phyloP scores from a whole-genome alignment of 2,888 invertebrate genomes.

The Electrophaes corylata region DNA sequence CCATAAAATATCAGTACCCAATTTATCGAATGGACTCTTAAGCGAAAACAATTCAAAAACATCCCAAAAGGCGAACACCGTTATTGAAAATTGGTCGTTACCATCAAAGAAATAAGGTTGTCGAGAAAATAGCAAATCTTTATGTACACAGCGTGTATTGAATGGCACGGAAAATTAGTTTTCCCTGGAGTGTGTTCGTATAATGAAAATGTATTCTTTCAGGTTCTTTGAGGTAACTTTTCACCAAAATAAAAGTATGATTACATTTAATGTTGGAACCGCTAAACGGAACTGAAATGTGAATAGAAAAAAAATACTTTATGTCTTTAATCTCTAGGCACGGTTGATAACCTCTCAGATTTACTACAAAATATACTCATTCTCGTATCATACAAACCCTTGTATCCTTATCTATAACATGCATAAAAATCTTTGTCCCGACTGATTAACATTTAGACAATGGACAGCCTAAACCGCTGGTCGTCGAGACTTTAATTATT shows the following conservation, averaged over 20 bases:
- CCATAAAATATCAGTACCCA: constrained; percentile 26
- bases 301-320: too few species aligned
- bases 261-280: neutral
- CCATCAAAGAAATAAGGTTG: constrained; percentile 10
- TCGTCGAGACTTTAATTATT: too few species aligned
- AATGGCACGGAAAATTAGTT: constrained; percentile 40
- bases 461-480: too few species aligned
- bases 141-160: constrained; percentile 19
- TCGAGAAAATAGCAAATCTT: constrained; percentile 30
- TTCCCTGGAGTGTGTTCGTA: constrained; percentile 21
- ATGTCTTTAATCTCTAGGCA: too few species aligned
- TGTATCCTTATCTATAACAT: too few species aligned
- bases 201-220: constrained; percentile 39
- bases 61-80: constrained; percentile 8
- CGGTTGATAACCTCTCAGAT: too few species aligned
- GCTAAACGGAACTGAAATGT: neutral
- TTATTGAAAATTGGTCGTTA: constrained; percentile 23
- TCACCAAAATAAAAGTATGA: neutral
- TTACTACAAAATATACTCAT: too few species aligned
- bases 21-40: constrained; percentile 26
- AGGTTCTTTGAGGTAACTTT: constrained; percentile 8
- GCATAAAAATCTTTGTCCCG: too few species aligned
- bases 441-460: too few species aligned
- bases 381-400: too few species aligned
- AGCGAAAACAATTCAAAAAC: constrained; percentile 16